Evolutionary conservation across 2,113 vertebrate species (phyloP), one percentile per base, ranked within the genome.

Genomic region (Campylomormyrus numenius): DNA sequence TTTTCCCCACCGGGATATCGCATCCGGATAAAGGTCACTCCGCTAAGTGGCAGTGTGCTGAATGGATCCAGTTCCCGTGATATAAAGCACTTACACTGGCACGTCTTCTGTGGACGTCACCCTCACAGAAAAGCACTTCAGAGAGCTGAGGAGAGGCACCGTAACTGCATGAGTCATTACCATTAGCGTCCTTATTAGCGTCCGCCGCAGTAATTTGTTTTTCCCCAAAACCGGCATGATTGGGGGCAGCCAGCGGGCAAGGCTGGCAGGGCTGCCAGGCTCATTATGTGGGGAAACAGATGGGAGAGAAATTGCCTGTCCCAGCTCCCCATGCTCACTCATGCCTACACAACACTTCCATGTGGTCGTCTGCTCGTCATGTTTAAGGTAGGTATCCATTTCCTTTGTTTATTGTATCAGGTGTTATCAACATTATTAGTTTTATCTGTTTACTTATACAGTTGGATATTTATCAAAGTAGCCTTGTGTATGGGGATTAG

Each of bases 281-380:
- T 49, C 84, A 86, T 49, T 86, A 86, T 86, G 84, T 86, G 42
- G 84, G 48, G 84, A 86, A 86, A 49, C 84, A 86, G 46, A 86
- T 86, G 84, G 84, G 84, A 27, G 48, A 49, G 24, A 50, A 86
- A 86, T 86, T 27, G 84, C 48, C 46, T 86, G 84, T 86, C 48
- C 45, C 45, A 27, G 84, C 45, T 86, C 84, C 24, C 45, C 48
- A 49, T n/a, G 5, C 49, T 24, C 84, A 24, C 24, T 86, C 8
- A 50, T 21, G 39, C 46, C 83, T 48, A 45, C 45, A 11, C 45
- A 86, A 13, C 3, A 49, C 84, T 21, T 50, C 19, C 24, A 2
- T 50, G 84, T 15, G 46, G 48, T 50, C 45, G 31, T 48, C 27
- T 11, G 35, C 15, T 19, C 15, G 1, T 42, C 48, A n/a, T 48